phyloP scores from a whole-genome alignment of 2,797 vertebrate species.

The Lepilemur septentrionalis region DNA sequence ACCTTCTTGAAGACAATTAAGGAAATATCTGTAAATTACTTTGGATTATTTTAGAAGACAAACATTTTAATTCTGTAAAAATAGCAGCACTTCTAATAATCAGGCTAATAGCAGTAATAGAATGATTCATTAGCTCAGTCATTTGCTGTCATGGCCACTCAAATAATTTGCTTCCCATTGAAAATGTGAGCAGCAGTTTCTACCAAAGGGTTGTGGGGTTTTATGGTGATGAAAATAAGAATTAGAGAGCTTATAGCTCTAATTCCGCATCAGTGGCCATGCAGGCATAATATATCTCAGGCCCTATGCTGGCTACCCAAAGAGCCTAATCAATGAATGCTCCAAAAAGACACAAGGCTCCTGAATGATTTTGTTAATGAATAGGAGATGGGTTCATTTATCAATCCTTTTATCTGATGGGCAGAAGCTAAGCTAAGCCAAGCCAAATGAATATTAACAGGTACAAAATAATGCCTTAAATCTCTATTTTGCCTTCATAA shows the following conservation, averaged over 20 bases:
- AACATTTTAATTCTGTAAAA: constrained; percentile 47
- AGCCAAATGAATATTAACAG: background rate
- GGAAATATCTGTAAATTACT: background rate
- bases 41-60: constrained; percentile 36
- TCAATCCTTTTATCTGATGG: background rate
- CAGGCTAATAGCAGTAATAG: background rate
- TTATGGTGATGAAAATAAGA: background rate
- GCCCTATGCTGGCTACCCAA: background rate
- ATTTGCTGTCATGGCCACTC: background rate
- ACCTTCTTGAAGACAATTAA: background rate
- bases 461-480: background rate
- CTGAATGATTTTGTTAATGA: constrained; percentile 27
- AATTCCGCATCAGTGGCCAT: background rate
- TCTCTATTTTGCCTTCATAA: constrained; percentile 16
- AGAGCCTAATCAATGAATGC: background rate
- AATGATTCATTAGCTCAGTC: background rate
- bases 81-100: background rate
- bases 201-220: background rate
- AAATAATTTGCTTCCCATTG: background rate
- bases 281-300: background rate
- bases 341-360: background rate
- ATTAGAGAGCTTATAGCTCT: background rate
- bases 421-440: background rate
- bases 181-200: background rate
- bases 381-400: background rate